Evolutionary conservation across 1,140 invertebrate species (phyloP).

Genomic region (Manduca sexta): DNA sequence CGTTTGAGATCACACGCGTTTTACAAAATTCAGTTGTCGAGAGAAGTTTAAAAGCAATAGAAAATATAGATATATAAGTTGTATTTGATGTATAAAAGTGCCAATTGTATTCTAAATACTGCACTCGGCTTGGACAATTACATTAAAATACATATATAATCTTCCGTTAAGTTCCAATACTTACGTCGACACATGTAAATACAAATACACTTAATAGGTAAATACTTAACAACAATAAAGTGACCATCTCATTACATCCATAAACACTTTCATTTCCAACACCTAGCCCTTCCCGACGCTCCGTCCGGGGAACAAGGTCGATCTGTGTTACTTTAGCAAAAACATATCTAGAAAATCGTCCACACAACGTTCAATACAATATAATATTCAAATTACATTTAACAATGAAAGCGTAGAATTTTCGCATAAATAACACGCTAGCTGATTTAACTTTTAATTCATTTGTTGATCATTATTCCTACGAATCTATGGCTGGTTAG

Average conservation of each 20-base stretch:
- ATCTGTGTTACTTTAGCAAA: constrained; percentile 40
- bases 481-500: constrained; percentile 64
- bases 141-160: constrained; percentile 32
- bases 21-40: too few species aligned
- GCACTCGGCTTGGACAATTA: constrained; percentile 28
- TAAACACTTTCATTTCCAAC: constrained; percentile 27
- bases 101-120: constrained; percentile 2
- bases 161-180: constrained; percentile 35
- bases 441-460: constrained; percentile 26
- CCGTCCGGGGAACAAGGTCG: constrained; percentile 20
- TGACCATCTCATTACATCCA: constrained; percentile 42
- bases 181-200: constrained; percentile 49
- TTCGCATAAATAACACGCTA: constrained; percentile 32
- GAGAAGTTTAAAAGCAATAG: constrained; percentile 4
- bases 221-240: constrained; percentile 61
- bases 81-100: constrained; percentile 8
- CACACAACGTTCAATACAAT: constrained; percentile 38
- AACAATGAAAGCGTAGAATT: constrained; percentile 60
- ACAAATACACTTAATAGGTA: constrained; percentile 48
- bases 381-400: constrained; percentile 48
- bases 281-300: constrained; percentile 27
- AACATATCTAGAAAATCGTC: constrained; percentile 41
- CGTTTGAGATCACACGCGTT: too few species aligned
- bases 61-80: constrained; percentile 15
- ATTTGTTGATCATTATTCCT: constrained; percentile 27